Base-by-base conservation (phyloP, 2,888 invertebrate species). In the Scaeva pyrastri region DNA sequence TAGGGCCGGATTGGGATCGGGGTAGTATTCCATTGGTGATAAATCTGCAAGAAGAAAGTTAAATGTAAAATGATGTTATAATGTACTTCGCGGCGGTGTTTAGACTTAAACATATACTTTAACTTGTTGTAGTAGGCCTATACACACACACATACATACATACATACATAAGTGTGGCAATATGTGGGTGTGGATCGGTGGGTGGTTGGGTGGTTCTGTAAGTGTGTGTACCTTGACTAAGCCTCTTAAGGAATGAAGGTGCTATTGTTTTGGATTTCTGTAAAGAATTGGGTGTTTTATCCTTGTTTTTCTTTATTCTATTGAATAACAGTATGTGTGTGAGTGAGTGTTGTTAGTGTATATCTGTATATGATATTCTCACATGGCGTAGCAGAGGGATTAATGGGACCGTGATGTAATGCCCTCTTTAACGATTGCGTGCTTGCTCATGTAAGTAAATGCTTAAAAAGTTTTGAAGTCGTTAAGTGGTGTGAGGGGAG, bases 1-100 rank as follows among this genome's bases (percentile, higher is more conserved):
- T 89, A 96, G 94, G 39, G 96, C 95, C 58, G 95, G 94, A 85
- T 94, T 93, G 23, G 91, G 90, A 89, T 93, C 92, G 14, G 92
- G 90, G 88, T 90, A 92, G 87, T 90, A 91, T 88, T 92, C 92
- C 90, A 92, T 91, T 84, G 93, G 92, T 86, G 91, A 90, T 76
- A 93, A 90, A 89, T 93, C 93, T 93, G 88, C 48, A 75, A 73
- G 60, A 23, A 81, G 52, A 55, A 31, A 60, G 62, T 45, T 66
- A 21, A 68, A 75, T 58, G 75, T 66, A 72, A 75, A 79, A 70
- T 70, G 36, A 75, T 75, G 70, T 78, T 82, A 64, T 50, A 86
- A 86, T 64, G 66, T 70, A 70, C 73, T 68, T 64, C 7, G 41
- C 56, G 60, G 58, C 19, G 12, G 36, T 70, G 50, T 60, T 77